A percentile compares a stretch with the other conserved stretches of the same genome.
Conservation (phyloP, 2,888 invertebrate species). For the Didymodactylos carnosus region DNA sequence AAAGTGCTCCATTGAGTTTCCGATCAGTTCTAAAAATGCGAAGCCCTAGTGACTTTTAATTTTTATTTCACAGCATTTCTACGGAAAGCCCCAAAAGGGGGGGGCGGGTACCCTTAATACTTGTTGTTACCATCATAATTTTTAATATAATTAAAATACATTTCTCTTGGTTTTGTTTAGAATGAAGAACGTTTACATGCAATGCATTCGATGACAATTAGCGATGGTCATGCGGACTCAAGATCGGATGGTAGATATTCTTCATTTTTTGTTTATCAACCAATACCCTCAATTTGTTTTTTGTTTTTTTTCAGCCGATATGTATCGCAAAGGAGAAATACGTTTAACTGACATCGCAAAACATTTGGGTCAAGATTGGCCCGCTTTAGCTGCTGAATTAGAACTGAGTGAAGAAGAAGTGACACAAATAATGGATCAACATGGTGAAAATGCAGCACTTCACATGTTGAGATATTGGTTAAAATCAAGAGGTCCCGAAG, state of each 20-base stretch:
- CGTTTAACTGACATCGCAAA: background rate
- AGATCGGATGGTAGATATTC: no score
- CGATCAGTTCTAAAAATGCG: no score
- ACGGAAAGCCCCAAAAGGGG: no score
- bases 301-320: background rate
- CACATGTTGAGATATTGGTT: background rate
- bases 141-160: no score
- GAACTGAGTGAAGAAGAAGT: background rate
- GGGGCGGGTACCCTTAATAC: no score
- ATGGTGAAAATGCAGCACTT: background rate
- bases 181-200: background rate
- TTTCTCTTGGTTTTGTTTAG: no score
- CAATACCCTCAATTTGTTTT: no score
- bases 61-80: no score
- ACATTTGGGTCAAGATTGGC: background rate
- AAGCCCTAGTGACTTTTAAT: no score
- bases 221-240: background rate
- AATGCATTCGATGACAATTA: background rate
- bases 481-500: background rate
- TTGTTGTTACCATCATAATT: no score
- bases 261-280: no score
- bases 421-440: background rate
- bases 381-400: background rate
- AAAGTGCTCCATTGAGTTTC: no score
- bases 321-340: background rate